A percentile compares a stretch with the other conserved stretches of the same genome.
phyloP scores from a whole-genome alignment of 2,888 invertebrate species.

The Cepaea hortensis region DNA sequence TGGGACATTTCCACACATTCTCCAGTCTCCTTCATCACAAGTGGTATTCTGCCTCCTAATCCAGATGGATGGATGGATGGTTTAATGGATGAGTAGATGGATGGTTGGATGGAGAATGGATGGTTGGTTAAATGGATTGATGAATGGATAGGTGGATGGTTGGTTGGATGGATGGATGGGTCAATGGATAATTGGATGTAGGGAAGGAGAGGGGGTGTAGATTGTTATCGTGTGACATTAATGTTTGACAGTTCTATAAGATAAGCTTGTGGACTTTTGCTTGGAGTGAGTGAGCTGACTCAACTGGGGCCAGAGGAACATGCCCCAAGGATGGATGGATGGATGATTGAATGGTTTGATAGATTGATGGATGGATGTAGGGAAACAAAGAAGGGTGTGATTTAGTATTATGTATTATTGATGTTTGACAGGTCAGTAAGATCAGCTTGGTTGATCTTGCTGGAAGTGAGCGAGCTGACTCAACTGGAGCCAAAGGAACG shows the following conservation, averaged over 20 bases:
- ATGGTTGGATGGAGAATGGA: not conserved
- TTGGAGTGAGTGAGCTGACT: slow-evolving; percentile 98
- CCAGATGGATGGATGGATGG: not conserved
- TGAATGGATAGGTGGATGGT: not conserved
- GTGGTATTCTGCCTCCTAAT: not conserved
- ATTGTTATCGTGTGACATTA: not conserved
- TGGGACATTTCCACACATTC: too few species aligned
- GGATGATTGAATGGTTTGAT: not conserved
- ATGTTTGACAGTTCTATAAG: slow-evolving; percentile 78
- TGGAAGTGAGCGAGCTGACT: slow-evolving; percentile 98
- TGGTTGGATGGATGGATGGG: not conserved
- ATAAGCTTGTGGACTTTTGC: slow-evolving; percentile 99
- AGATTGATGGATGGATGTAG: not conserved
- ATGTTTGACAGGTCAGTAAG: slow-evolving; percentile 81
- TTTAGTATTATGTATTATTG: not conserved
- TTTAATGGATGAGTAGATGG: not conserved
- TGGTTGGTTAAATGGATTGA: not conserved
- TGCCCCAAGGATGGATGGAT: slow-evolving; percentile 91
- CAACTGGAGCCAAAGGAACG: slow-evolving; percentile 98
- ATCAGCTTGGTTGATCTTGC: slow-evolving; percentile 99
- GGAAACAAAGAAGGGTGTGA: not conserved
- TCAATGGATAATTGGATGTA: not conserved
- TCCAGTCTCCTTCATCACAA: not conserved
- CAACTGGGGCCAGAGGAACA: slow-evolving; percentile 98
- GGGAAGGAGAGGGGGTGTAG: not conserved